Percentiles rank a stretch among this genome's conserved stretches.
Evolutionary conservation across 2,888 invertebrate genomes (phyloP).

Genomic region (Fragum whitleyi): DNA sequence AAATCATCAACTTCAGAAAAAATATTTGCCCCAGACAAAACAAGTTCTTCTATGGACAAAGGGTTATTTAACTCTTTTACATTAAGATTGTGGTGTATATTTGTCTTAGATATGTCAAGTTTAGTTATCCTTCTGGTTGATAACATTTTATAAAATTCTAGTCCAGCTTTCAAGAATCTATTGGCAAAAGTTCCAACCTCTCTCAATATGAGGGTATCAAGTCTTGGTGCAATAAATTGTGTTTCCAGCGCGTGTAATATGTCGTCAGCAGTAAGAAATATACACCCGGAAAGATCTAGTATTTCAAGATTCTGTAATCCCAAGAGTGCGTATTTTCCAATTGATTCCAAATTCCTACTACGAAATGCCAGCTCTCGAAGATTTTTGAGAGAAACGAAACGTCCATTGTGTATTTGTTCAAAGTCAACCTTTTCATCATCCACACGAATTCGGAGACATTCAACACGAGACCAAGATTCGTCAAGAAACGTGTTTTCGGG

Average conservation of each 20-base stretch:
- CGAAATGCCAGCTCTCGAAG: too few species aligned
- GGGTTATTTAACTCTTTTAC: too few species aligned
- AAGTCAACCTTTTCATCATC: too few species aligned
- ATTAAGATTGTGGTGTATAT: too few species aligned
- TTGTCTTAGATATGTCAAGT: not conserved
- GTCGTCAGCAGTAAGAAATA: not conserved
- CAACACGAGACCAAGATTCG: too few species aligned
- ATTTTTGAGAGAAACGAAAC: too few species aligned
- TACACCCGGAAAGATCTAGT: not conserved
- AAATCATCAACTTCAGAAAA: too few species aligned
- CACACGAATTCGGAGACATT: too few species aligned
- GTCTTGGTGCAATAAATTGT: not conserved
- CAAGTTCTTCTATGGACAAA: too few species aligned
- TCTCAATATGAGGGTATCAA: not conserved
- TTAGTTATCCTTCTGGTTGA: not conserved
- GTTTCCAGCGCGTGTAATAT: not conserved
- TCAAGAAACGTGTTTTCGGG: too few species aligned
- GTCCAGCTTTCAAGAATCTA: not conserved
- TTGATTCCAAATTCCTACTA: not conserved
- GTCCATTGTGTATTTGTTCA: too few species aligned
- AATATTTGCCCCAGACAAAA: too few species aligned
- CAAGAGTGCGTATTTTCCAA: not conserved
- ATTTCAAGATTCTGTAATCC: not conserved
- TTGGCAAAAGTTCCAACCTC: not conserved
- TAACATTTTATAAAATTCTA: not conserved